Evolutionary conservation across 2,888 invertebrate genomes (phyloP).

Genomic region (Sphecodes monilicornis): DNA sequence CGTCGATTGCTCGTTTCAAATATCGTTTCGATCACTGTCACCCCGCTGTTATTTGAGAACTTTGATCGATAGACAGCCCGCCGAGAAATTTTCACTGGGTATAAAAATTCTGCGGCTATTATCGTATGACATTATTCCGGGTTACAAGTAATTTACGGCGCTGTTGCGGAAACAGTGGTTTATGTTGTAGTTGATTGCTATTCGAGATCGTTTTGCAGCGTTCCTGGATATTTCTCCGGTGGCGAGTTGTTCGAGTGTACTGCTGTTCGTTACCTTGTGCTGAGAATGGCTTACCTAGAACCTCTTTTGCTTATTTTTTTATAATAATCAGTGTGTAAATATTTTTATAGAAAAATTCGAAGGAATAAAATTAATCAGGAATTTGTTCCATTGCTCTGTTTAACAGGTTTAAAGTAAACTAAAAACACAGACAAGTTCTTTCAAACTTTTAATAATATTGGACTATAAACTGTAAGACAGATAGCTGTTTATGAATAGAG

Average conservation of each 20-base stretch:
- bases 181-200: neutral
- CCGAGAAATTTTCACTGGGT: neutral
- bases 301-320: neutral
- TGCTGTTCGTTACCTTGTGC: neutral
- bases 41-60: conserved; percentile 7
- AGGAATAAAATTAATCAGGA: too few species aligned
- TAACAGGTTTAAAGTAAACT: too few species aligned
- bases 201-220: neutral
- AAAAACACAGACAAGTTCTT: too few species aligned
- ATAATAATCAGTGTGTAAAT: too few species aligned
- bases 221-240: neutral
- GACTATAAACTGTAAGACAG: neutral
- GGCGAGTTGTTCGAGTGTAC: neutral
- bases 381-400: too few species aligned
- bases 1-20: conserved; percentile 6
- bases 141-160: too few species aligned
- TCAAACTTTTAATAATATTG: too few species aligned
- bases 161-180: conserved; percentile 1
- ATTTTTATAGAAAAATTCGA: too few species aligned
- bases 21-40: conserved; percentile 23
- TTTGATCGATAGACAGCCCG: neutral
- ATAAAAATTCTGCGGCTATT: neutral
- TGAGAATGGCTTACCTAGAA: too few species aligned
- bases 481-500: too few species aligned
- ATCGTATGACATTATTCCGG: neutral